phyloP scores from a whole-genome alignment of 2,888 invertebrate species.

The Caenorhabditis imperialis region DNA sequence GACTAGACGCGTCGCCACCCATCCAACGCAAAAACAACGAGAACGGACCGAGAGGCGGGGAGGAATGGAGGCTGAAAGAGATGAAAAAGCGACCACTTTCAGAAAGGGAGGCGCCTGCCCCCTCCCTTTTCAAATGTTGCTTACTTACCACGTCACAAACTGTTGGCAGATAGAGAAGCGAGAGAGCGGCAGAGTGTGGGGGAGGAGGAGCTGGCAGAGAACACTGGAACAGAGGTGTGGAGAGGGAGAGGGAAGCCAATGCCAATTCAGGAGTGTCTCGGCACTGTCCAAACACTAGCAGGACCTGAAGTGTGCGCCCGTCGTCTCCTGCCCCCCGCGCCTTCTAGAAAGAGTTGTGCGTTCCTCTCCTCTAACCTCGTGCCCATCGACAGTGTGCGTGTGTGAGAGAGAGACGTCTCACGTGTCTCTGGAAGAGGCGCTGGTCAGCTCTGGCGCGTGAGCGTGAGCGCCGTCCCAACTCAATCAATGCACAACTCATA shows the following conservation, averaged over 20 bases:
- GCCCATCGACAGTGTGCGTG: constrained; percentile 46
- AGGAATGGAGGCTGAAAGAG: constrained; percentile 29
- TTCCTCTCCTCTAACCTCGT: constrained; percentile 51
- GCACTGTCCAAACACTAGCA: constrained; percentile 48
- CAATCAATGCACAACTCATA: constrained; percentile 51
- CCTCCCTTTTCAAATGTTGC: constrained; percentile 10
- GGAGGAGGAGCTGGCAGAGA: too few species aligned
- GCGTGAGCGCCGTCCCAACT: constrained; percentile 9
- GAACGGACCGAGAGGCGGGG: constrained; percentile 11
- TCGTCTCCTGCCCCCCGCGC: constrained; percentile 3
- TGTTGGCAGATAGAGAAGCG: background rate
- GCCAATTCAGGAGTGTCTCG: constrained; percentile 24
- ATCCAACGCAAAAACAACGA: constrained; percentile 6
- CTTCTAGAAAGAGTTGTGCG: constrained; percentile 37
- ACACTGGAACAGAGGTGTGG: too few species aligned
- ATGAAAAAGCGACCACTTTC: constrained; percentile 25
- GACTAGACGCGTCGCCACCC: background rate
- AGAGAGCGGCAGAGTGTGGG: too few species aligned
- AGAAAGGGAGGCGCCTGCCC: constrained; percentile 25
- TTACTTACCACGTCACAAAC: constrained; percentile 30
- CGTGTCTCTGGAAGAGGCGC: constrained; percentile 38
- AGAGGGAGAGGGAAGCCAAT: constrained; percentile 15
- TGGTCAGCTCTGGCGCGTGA: constrained; percentile 19
- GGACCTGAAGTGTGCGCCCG: constrained; percentile 37
- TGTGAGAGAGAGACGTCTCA: constrained; percentile 13